Evolutionary conservation across 2,797 vertebrate genomes (phyloP), one percentile per base, ranked within the genome.

Genomic region (Squalus acanthias): DNA sequence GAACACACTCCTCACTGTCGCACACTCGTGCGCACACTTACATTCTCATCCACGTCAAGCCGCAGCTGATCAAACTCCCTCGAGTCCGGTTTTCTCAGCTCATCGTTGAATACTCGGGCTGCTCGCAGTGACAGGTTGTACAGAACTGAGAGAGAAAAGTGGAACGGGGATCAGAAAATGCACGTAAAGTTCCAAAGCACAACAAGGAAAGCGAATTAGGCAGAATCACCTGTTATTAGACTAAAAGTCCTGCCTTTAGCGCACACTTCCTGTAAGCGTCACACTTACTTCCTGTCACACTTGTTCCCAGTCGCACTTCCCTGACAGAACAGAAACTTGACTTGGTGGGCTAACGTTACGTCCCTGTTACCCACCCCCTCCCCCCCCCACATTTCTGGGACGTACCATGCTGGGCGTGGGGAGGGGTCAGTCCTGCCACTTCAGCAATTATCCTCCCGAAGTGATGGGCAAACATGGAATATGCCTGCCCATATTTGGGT

Each of bases 81-180:
- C 0, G 97, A 98, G 15, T 99, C 99, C 0, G 97, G 97, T 24
- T 97, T 98, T 65, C 98, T 96, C 96, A 99, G 97, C 97, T 98
- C 99, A 96, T 99, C 99, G 0, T 98, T 98, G 97, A 99, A 99
- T 20, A 98, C 96, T 89, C 98, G 98, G 95, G 98, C 98, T 15
- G 99, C 97, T 93, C 99, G 98, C 96, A 99, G 98, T 0, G 99
- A 99, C 92, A 99, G 89, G 0, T 99, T 98, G 0, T 98, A 99
- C 95, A 97, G 97, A 96, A 98, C 98, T 98, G 79, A 0, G 96
- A 65, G 46, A 9, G 60, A 63, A 94, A 70, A 53, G 46, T 65
- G 22, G 91, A 46, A n/a, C 20, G 39, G n/a, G 91, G 91, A 22
- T 93, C 91, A 93, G 63, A 20, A 63, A n/a, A 15, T 17, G 13